A percentile compares a stretch with the other conserved stretches of the same genome.
These are phyloP conservation scores for Pantala flavescens DNA, from an alignment of 1,140 invertebrate genomes.

Conservation along the genomic window DNA sequence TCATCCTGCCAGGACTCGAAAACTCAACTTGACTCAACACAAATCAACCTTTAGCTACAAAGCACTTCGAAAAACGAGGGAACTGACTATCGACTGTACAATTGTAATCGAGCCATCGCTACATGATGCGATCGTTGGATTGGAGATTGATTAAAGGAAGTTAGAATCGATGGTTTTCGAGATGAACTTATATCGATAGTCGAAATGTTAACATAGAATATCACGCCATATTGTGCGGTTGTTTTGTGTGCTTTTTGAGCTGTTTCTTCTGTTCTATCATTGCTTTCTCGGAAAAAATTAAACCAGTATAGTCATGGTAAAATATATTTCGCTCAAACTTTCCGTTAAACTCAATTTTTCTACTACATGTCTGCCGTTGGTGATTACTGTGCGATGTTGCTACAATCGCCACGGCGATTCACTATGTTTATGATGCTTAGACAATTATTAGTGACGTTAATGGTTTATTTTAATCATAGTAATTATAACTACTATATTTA, in stretches of 20 bases:
- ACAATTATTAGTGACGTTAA: too few species aligned
- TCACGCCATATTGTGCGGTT: constrained; percentile 8
- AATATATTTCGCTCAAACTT: neutral
- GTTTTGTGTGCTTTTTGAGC: neutral
- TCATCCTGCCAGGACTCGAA: neutral
- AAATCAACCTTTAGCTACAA: neutral
- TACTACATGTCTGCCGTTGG: too few species aligned
- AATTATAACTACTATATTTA: too few species aligned
- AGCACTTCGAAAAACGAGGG: neutral
- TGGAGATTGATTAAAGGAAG: neutral
- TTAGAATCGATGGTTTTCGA: neutral
- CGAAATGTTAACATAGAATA: neutral
- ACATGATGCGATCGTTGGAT: too few species aligned
- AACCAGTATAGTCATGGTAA: neutral
- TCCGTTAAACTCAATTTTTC: neutral
- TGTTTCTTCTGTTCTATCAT: neutral
- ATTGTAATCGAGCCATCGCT: too few species aligned
- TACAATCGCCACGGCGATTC: neutral
- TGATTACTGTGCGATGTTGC: neutral
- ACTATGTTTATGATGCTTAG: constrained; percentile 1
- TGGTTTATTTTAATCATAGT: too few species aligned
- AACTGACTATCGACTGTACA: neutral
- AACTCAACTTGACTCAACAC: too few species aligned
- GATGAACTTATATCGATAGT: neutral
- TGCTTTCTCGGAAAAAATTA: neutral